Percentiles rank a stretch among this genome's conserved stretches.
Evolutionary conservation across 2,113 vertebrate genomes (phyloP).

Genomic region (Catharus minimus): DNA sequence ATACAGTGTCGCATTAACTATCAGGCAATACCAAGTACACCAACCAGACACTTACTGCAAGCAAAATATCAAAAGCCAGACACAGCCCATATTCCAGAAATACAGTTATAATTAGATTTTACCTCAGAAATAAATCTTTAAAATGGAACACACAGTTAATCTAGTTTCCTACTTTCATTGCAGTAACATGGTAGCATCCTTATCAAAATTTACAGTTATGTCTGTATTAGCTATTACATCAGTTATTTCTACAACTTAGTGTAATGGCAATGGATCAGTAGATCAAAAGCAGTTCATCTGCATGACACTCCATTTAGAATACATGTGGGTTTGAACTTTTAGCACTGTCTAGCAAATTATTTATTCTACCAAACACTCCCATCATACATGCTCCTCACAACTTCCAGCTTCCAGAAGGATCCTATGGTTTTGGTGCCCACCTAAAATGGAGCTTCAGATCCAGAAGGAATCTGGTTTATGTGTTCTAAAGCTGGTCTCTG

Average conservation of each 20-base stretch:
- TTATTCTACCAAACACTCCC: background rate
- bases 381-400: background rate
- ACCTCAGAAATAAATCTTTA: background rate
- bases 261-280: background rate
- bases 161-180: background rate
- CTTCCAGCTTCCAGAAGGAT: background rate
- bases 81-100: background rate
- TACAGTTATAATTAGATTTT: background rate
- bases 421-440: background rate
- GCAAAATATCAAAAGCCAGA: conserved; percentile 2
- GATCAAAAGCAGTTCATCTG: background rate
- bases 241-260: background rate
- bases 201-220: background rate
- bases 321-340: background rate
- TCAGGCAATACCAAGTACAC: background rate
- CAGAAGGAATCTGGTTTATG: background rate
- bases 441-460: background rate
- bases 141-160: background rate
- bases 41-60: background rate
- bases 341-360: background rate
- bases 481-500: background rate
- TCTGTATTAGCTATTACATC: background rate
- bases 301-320: background rate
- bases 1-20: background rate
- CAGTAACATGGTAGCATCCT: background rate